Evolutionary conservation across 2,888 invertebrate species (phyloP).

Genomic region (Allophyes oxyacanthae): DNA sequence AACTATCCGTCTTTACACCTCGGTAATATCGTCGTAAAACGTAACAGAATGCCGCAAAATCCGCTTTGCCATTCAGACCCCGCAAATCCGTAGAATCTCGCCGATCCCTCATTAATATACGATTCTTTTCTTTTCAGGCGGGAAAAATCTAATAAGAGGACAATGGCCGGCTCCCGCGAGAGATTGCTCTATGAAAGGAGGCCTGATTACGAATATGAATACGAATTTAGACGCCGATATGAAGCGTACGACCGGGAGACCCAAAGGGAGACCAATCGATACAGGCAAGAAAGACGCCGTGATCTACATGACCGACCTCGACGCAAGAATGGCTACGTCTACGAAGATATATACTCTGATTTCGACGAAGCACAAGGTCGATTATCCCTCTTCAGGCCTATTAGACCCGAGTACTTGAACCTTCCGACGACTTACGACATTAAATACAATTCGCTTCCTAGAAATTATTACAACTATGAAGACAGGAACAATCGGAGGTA

Average conservation of each 20-base stretch:
- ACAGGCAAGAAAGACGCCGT: constrained; percentile 64
- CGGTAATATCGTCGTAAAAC: constrained; percentile 45
- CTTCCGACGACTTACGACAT: constrained; percentile 78
- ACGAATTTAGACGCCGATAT: constrained; percentile 70
- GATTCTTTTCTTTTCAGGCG: constrained; percentile 71
- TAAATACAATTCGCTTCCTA: constrained; percentile 83
- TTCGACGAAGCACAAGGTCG: constrained; percentile 86
- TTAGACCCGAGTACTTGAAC: constrained; percentile 85
- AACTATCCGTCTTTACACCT: constrained; percentile 41
- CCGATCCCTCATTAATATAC: constrained; percentile 63
- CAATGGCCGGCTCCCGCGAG: constrained; percentile 85
- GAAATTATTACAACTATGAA: constrained; percentile 80
- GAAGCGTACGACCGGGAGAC: constrained; percentile 60
- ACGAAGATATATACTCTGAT: constrained; percentile 87
- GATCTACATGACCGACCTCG: constrained; percentile 67
- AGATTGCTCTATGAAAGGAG: constrained; percentile 80
- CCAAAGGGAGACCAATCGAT: constrained; percentile 60
- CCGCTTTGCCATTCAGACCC: constrained; percentile 35
- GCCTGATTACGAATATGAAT: constrained; percentile 72
- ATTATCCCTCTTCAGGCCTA: constrained; percentile 84
- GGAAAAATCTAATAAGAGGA: constrained; percentile 67
- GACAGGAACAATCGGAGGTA: constrained; percentile 71
- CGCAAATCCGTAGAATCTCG: constrained; percentile 57
- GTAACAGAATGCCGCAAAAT: constrained; percentile 25
- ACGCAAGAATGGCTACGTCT: constrained; percentile 84